Percentiles rank a stretch among this genome's conserved stretches.
phyloP scores from a whole-genome alignment of 2,797 vertebrate species.

The Acipenser transmontanus region DNA sequence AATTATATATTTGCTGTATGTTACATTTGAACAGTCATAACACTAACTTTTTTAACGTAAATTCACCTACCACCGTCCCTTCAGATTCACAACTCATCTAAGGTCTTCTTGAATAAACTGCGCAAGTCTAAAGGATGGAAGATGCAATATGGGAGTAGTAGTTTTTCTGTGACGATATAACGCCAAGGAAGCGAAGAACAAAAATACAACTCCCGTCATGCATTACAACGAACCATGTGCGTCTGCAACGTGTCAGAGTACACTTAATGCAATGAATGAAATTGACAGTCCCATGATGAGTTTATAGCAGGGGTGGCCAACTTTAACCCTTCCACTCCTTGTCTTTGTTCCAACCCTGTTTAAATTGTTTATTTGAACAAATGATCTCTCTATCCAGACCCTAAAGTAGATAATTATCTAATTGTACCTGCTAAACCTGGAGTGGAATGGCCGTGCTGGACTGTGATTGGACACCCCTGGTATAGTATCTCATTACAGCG shows the following conservation, averaged over 20 bases:
- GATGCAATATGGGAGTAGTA: constrained; percentile 30
- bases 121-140: neutral
- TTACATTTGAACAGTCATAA: too few species aligned
- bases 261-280: constrained; percentile 4
- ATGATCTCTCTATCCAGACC: too few species aligned
- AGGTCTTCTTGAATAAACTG: neutral
- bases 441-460: too few species aligned
- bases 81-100: constrained; percentile 6
- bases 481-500: too few species aligned
- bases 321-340: neutral
- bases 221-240: neutral
- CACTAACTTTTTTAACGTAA: too few species aligned
- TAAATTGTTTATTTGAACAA: neutral
- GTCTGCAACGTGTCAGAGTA: constrained; percentile 26
- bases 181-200: neutral
- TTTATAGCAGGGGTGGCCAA: too few species aligned
- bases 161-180: constrained; percentile 5
- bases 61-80: constrained; percentile 8
- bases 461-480: too few species aligned
- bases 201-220: constrained; percentile 29
- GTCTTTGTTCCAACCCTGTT: too few species aligned
- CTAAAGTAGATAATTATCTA: too few species aligned
- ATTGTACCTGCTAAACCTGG: too few species aligned
- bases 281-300: neutral
- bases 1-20: too few species aligned